phyloP scores from a whole-genome alignment of 2,113 vertebrate species.

The Pimephales promelas region DNA sequence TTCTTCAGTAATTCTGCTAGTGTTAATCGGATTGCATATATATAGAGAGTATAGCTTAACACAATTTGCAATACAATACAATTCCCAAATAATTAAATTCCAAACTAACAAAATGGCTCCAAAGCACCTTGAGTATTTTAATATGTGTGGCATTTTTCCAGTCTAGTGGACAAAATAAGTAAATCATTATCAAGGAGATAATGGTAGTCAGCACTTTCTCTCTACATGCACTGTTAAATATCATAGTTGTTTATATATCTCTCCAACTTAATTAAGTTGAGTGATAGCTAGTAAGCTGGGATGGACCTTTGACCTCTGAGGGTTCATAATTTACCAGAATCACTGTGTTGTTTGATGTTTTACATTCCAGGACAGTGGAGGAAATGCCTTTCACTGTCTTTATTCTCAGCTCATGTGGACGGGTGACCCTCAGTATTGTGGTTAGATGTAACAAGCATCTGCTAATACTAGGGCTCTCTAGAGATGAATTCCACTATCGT shows the following conservation, averaged over 20 bases:
- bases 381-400: conserved; percentile 56
- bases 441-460: conserved; percentile 30
- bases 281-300: conserved; percentile 16
- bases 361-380: conserved; percentile 49
- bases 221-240: conserved; percentile 36
- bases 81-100: background rate
- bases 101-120: background rate
- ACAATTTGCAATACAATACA: background rate
- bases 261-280: conserved; percentile 37
- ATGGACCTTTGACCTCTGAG: conserved; percentile 21
- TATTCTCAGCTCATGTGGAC: conserved; percentile 36
- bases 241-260: conserved; percentile 27
- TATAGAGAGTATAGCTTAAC: background rate
- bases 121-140: background rate
- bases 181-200: conserved; percentile 50
- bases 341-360: conserved; percentile 52
- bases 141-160: conserved; percentile 49
- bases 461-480: conserved; percentile 17
- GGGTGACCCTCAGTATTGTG: conserved; percentile 11
- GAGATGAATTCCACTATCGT: conserved; percentile 35
- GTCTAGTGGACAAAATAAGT: conserved; percentile 48
- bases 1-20: background rate
- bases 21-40: background rate
- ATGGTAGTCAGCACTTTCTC: conserved; percentile 19
- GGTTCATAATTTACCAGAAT: conserved; percentile 53